phyloP scores from a whole-genome alignment of 2,113 vertebrate genomes.

The Eclectus roratus region DNA sequence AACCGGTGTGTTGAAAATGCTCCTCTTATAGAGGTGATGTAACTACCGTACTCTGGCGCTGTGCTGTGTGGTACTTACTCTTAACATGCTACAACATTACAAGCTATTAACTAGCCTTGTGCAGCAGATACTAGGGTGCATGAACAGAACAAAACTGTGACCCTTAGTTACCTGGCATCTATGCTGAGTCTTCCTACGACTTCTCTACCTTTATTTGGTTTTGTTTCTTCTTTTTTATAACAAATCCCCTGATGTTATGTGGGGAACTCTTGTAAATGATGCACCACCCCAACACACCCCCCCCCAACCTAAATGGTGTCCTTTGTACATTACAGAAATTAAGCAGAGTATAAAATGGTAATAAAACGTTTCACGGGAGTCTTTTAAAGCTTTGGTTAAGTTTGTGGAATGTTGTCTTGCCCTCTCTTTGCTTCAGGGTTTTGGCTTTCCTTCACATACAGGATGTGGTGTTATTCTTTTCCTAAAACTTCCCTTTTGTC shows the following conservation, averaged over 20 bases:
- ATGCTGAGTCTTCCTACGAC: conserved; percentile 26
- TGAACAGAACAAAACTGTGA: background rate
- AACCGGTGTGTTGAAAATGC: background rate
- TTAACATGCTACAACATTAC: background rate
- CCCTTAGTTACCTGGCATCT: background rate
- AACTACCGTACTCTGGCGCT: background rate
- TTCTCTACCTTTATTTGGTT: background rate
- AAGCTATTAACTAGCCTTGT: background rate
- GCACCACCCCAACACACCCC: background rate
- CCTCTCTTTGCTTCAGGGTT: background rate
- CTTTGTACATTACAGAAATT: conserved; percentile 71
- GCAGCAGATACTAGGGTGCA: background rate
- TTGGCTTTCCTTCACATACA: background rate
- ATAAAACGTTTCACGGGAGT: conserved; percentile 65
- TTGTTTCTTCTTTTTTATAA: background rate
- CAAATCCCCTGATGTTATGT: conserved; percentile 7
- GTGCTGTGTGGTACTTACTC: background rate
- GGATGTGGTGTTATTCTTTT: background rate
- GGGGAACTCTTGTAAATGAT: conserved; percentile 71
- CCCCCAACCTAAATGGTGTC: background rate
- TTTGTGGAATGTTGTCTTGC: background rate
- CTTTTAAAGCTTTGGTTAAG: background rate
- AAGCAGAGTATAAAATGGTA: conserved; percentile 63
- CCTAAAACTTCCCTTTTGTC: background rate
- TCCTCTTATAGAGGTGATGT: conserved; percentile 64